Conservation (phyloP, 1,140 invertebrate species). For the Pemphigus obesinymphae region DNA sequence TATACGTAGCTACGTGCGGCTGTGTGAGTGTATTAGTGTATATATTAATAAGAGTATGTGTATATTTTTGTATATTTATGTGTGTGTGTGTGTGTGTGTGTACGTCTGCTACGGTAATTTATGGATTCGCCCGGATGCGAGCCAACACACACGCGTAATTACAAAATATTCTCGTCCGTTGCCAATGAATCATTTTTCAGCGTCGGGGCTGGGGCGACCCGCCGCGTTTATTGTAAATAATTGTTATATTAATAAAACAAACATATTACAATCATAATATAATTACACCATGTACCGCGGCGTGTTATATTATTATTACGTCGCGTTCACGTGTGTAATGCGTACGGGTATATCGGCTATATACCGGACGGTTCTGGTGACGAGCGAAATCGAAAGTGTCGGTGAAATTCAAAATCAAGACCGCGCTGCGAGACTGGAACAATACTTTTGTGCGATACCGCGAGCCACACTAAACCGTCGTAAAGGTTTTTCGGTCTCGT, state of each 20-base stretch:
- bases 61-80: neutral
- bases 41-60: too few relatives aligned
- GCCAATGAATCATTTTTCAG: constrained; percentile 24
- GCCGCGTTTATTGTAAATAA: constrained; percentile 6
- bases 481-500: too few relatives aligned
- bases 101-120: neutral
- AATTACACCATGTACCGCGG: neutral
- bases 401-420: too few relatives aligned
- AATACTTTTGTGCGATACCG: too few relatives aligned
- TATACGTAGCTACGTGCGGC: neutral
- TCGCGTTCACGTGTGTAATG: too few relatives aligned
- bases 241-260: neutral
- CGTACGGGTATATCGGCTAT: too few relatives aligned
- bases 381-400: too few relatives aligned
- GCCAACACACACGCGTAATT: constrained; percentile 13
- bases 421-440: too few relatives aligned
- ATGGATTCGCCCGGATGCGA: constrained; percentile 25
- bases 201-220: neutral
- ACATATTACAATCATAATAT: neutral
- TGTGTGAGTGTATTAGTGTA: neutral
- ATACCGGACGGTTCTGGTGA: too few relatives aligned
- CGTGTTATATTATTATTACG: neutral
- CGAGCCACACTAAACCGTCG: too few relatives aligned
- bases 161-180: constrained; percentile 25
- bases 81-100: neutral